These are phyloP conservation scores for Zosterops lateralis DNA, from an alignment of 2,113 vertebrate species.

Conservation along the genomic window DNA sequence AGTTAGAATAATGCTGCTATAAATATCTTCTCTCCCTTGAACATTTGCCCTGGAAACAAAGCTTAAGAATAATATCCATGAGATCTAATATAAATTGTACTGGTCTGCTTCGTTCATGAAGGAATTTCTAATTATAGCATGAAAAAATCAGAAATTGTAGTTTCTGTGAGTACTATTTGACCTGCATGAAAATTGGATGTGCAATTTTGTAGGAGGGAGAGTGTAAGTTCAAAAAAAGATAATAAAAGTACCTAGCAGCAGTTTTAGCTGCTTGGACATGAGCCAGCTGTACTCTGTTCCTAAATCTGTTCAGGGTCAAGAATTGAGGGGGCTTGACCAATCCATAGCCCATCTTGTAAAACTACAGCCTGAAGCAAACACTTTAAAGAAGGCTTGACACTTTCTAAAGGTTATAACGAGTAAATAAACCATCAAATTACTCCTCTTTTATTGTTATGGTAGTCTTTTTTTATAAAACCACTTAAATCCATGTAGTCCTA, in stretches of 20 bases:
- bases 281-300: constrained; percentile 75
- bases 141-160: constrained; percentile 32
- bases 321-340: constrained; percentile 78
- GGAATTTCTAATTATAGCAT: background rate
- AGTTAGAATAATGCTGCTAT: background rate
- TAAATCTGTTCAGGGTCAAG: constrained; percentile 85
- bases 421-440: constrained; percentile 88
- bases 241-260: constrained; percentile 71
- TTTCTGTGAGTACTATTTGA: constrained; percentile 45
- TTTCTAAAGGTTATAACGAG: constrained; percentile 89
- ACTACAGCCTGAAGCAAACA: constrained; percentile 87
- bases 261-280: constrained; percentile 71
- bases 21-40: background rate
- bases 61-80: background rate
- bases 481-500: constrained; percentile 87
- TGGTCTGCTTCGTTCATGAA: background rate
- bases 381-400: constrained; percentile 82
- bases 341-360: constrained; percentile 84
- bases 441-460: constrained; percentile 92
- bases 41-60: background rate
- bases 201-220: constrained; percentile 72
- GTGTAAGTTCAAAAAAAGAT: constrained; percentile 74
- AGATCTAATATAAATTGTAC: background rate
- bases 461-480: constrained; percentile 77
- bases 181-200: constrained; percentile 60